Evolutionary conservation across 35 echinoderm and acorn worm species (phyloP).

Genomic region (Heliocidaris tuberculata): DNA sequence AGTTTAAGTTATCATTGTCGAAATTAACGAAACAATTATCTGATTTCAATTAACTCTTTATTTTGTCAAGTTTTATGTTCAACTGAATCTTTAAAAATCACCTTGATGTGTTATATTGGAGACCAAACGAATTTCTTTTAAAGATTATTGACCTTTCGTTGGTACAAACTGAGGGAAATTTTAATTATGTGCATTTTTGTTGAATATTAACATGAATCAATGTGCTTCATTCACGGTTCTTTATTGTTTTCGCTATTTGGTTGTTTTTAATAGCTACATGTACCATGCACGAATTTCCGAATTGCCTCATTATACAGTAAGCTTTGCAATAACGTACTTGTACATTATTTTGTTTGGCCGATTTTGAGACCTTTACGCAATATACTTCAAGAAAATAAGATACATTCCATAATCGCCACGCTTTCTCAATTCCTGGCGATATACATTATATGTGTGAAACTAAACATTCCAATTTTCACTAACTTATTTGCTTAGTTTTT

Average conservation of each 20-base stretch:
- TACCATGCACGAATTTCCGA: not conserved
- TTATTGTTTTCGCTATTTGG: not conserved
- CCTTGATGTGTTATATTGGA: not conserved
- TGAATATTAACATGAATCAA: too few species aligned
- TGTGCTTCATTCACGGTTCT: too few species aligned
- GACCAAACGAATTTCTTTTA: not conserved
- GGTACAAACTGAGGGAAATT: not conserved
- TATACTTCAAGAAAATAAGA: not conserved
- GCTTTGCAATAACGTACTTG: not conserved
- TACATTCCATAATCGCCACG: not conserved
- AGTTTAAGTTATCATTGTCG: not conserved
- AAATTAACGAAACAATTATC: not conserved
- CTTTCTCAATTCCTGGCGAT: not conserved
- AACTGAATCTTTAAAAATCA: not conserved
- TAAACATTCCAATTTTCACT: conserved; percentile 24
- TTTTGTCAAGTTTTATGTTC: not conserved
- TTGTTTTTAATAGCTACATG: not conserved
- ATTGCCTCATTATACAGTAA: not conserved
- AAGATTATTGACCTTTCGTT: not conserved
- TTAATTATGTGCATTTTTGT: not conserved
- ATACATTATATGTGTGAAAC: not conserved
- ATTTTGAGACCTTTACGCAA: not conserved
- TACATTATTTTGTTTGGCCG: not conserved
- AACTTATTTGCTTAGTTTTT: not conserved
- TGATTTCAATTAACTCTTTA: not conserved